Evolutionary conservation across 2,797 vertebrate genomes (phyloP), one percentile per base, ranked within the genome.

Genomic region (Helarctos malayanus): DNA sequence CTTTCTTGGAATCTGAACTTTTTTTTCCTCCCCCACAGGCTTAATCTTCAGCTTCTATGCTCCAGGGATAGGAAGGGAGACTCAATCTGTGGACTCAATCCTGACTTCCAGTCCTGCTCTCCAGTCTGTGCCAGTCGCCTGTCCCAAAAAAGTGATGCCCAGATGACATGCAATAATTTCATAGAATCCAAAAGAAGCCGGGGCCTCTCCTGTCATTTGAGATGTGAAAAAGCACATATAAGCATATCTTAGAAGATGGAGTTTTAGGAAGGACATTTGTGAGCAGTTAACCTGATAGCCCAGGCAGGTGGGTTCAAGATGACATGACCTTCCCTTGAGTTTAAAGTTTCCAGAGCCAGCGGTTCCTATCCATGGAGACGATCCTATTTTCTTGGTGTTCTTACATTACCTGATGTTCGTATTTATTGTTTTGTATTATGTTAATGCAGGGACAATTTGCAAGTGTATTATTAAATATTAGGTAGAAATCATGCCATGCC

Each of bases 401-500:
- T 91, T 97, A 87, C 94, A 57, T 97, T 89, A 97, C 79, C 78
- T 98, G 94, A 13, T 95, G 73, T 98, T 95, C 89, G 57, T 99
- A 98, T 99, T 99, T 99, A 99, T 99, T 99, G 89, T 98, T 98
- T 98, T 98, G 97, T 92, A 94, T 88, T 83, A 89, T 97, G 95
- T 95, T 97, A 98, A 98, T 96, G 73, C 90, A 96, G 87, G 83
- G 84, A 90, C 95, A 91, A 32, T 90, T 95, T 54, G 35, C 89
- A 94, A 91, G 25, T 94, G 29, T 84, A 84, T 95, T 85, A 75
- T 82, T 97, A 95, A 97, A 95, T 83, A 54, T 94, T 95, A 94
- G 65, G 23, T 96, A 87, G 59, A 98, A 98, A 76, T 96, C 80
- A 94, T 80, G 69, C 69, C 52, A 83, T 96, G 95, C 47, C 0